phyloP scores from a whole-genome alignment of 2,113 vertebrate genomes.

The Mus musculus region GRCm39 chr15:19040001-19040500 shows the following conservation, averaged over 20 bases:
- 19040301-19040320: background rate
- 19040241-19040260: background rate
- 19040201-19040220: background rate
- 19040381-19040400: slow-evolving; percentile 41
- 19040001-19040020: background rate
- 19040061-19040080: background rate
- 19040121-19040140: background rate
- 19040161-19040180: background rate
- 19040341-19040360: slow-evolving; percentile 56
- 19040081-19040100: background rate
- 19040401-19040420: background rate
- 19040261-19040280: background rate
- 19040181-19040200: background rate
- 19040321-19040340: background rate
- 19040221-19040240: background rate
- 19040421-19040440: background rate
- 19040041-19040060: background rate
- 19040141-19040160: background rate
- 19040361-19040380: slow-evolving; percentile 80
- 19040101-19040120: background rate
- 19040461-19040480: background rate
- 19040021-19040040: background rate
- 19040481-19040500: rapidly evolving
- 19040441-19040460: background rate
- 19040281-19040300: background rate